Evolutionary conservation across 2,888 invertebrate genomes (phyloP).

Genomic region (Eristalinus sepulchralis): DNA sequence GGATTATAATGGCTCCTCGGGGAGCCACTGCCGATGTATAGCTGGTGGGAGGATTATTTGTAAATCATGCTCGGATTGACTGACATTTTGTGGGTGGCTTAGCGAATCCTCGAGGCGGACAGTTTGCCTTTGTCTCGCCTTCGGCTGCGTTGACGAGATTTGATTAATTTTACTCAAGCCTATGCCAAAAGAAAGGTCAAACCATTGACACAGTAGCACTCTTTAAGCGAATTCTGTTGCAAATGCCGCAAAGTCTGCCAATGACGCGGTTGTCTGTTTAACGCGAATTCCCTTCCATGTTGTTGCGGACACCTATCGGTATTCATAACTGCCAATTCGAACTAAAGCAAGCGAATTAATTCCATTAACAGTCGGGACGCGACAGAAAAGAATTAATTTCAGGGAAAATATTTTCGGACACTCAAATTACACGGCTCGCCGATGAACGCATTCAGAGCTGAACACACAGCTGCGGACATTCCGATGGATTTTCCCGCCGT

Average conservation of each 20-base stretch:
- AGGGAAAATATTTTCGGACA: slow-evolving; percentile 7
- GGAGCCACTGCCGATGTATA: background rate
- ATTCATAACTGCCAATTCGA: background rate
- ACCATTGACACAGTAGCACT: no score
- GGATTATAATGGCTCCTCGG: background rate
- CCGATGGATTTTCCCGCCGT: background rate
- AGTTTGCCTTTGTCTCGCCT: background rate
- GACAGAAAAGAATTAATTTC: slow-evolving; percentile 3
- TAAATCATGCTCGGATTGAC: background rate
- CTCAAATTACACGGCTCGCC: background rate
- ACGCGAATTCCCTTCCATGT: no score
- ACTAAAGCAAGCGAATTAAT: slow-evolving; percentile 8
- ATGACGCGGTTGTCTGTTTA: no score
- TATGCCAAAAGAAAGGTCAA: background rate
- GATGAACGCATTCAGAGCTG: background rate
- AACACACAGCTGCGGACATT: slow-evolving; percentile 19
- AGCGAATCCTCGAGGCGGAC: background rate
- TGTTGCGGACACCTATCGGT: no score
- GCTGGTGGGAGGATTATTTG: background rate
- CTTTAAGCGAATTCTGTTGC: no score
- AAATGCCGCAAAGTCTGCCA: no score
- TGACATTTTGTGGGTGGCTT: background rate
- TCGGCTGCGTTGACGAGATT: background rate
- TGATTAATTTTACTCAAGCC: background rate
- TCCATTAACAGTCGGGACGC: slow-evolving; percentile 4